These are phyloP conservation scores for Stenopsyche tienmushanensis DNA, from an alignment of 1,140 invertebrate species.

Conservation along the genomic window DNA sequence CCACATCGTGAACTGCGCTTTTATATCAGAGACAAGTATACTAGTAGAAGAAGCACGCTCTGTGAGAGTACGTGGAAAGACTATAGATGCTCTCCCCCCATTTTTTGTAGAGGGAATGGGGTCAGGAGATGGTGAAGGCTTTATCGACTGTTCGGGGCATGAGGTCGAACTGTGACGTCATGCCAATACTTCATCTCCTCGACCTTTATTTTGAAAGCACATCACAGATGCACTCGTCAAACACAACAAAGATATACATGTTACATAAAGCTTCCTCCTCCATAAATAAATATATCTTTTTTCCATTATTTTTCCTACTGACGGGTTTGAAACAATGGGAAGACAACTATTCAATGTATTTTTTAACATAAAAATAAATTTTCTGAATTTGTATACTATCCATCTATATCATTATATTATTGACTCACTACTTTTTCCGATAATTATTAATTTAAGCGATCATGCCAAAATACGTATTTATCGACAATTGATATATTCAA, in stretches of 20 bases:
- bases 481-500: no score
- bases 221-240: conserved; percentile 3
- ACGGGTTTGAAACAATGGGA: no score
- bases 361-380: no score
- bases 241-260: background rate
- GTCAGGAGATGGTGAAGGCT: conserved; percentile 20
- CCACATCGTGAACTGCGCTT: background rate
- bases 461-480: no score
- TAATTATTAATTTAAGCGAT: no score
- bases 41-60: conserved; percentile 9
- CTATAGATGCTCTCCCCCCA: conserved; percentile 11
- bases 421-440: no score
- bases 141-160: background rate
- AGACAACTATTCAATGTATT: no score
- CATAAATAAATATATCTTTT: no score
- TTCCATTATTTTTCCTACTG: background rate
- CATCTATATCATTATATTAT: no score
- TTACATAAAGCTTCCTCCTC: no score
- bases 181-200: conserved; percentile 17
- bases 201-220: background rate
- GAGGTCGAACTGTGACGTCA: conserved; percentile 25
- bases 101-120: conserved; percentile 13
- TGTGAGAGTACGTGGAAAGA: conserved; percentile 15
- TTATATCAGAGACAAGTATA: background rate
- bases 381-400: no score